Evolutionary conservation across 2,113 vertebrate species (phyloP).

Genomic region (Shinisaurus crocodilurus): DNA sequence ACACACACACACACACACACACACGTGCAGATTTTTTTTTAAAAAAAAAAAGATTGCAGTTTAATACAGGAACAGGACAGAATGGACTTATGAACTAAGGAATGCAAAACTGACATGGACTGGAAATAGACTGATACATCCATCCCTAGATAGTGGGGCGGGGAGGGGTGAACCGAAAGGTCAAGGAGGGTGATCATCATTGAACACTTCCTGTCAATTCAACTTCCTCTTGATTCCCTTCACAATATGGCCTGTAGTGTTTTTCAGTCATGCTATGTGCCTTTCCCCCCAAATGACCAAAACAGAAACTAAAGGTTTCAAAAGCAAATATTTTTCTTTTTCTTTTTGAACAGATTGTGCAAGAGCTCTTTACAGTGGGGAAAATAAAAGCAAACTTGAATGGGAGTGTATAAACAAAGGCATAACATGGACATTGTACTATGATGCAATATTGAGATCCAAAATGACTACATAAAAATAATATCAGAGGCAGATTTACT

Average conservation of each 20-base stretch:
- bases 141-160: neutral
- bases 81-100: neutral
- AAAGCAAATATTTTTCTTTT: neutral
- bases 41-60: too few relatives aligned
- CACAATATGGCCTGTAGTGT: neutral
- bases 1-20: neutral
- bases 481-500: neutral
- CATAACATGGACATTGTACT: constrained; percentile 4
- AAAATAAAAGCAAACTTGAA: neutral
- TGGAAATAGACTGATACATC: neutral
- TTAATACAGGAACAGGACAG: too few relatives aligned
- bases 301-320: neutral
- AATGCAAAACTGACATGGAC: neutral
- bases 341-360: neutral
- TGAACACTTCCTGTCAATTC: neutral
- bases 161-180: neutral
- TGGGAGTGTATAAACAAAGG: neutral
- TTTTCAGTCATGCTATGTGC: neutral
- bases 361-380: neutral
- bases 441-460: neutral
- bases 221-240: neutral
- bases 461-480: constrained; percentile 12
- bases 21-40: too few relatives aligned
- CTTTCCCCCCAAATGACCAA: neutral
- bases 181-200: neutral